phyloP scores from a whole-genome alignment of 1,140 invertebrate species.

The Zaprionus lachaisei region DNA sequence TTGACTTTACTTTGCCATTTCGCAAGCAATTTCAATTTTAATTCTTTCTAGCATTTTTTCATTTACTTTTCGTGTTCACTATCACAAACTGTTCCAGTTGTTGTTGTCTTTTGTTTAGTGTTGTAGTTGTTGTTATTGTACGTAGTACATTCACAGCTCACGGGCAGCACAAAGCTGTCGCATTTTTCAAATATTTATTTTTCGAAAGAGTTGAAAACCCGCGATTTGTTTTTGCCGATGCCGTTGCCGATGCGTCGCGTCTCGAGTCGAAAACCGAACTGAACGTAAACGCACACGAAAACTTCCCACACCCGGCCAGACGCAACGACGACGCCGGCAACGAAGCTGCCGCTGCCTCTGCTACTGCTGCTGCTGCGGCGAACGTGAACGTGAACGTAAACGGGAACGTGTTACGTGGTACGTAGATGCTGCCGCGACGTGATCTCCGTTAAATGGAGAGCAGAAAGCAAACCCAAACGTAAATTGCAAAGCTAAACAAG shows the following conservation, averaged over 20 bases:
- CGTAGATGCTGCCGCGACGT: constrained; percentile 2
- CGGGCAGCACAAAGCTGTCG: constrained; percentile 35
- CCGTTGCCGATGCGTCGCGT: constrained; percentile 39
- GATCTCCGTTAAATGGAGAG: constrained; percentile 3
- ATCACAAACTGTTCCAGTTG: neutral
- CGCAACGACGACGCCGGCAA: constrained; percentile 44
- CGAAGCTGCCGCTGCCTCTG: constrained; percentile 17
- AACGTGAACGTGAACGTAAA: constrained; percentile 14
- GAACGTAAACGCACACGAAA: constrained; percentile 31
- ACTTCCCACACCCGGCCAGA: constrained; percentile 35
- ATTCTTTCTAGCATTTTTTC: constrained; percentile 5
- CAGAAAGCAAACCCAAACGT: constrained; percentile 8
- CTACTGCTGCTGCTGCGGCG: neutral
- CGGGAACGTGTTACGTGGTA: neutral
- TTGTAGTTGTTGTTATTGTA: neutral
- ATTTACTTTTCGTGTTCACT: constrained; percentile 10
- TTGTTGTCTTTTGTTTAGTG: constrained; percentile 5
- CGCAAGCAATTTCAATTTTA: neutral
- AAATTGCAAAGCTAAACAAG: constrained; percentile 13
- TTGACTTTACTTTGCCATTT: constrained; percentile 9
- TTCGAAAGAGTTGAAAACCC: constrained; percentile 32
- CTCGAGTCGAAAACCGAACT: constrained; percentile 75
- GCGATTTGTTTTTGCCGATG: constrained; percentile 33
- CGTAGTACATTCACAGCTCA: constrained; percentile 10
- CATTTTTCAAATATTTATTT: constrained; percentile 40